Evolutionary conservation across 1,140 invertebrate genomes (phyloP), one percentile per base, ranked within the genome.

Genomic region (Lasioglossum albipes): DNA sequence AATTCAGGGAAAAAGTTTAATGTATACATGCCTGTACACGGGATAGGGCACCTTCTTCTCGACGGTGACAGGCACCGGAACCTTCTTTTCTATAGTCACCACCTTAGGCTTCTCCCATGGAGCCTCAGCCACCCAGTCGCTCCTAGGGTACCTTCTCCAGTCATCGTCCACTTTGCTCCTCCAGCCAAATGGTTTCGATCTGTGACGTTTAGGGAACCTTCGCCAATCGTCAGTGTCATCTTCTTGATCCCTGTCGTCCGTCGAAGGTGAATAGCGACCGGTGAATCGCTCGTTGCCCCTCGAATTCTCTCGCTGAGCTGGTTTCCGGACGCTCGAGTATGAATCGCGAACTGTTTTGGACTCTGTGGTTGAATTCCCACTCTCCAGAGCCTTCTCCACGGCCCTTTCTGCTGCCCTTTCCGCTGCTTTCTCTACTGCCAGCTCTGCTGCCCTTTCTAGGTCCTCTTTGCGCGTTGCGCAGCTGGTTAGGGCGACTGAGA

Each of bases 61-160:
- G 5, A 96, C 95, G 54, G 95, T 95, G 87, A 95, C 95, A 0
- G 95, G 95, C 67, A 96, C 95, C 83, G 95, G 96, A 7, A 96
- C 92, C 80, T 95, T 95, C 90, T 95, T 96, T 82, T 95, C 91
- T 41, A 95, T 94, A 20, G 95, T 91, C 62, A 84, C 31, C 94
- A 94, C 36, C 94, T 94, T 82, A 78, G 45, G 22, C 4, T 52
- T 59, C 7, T 59, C 5, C 81, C 65, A 79, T 2, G 36, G 45
- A 1, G 61, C 6, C n/a, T 59, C 64, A 0, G 9, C 4, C 0
- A 20, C 18, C 59, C 7, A 42, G 5, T 57, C 41, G n/a, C 73
- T 87, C 52, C 82, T 77, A 0, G 73, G 73, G 2, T 77, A 59
- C 54, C 84, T 75, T 64, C 9, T 78, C 73, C 76, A 87, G 12